Evolutionary conservation across 1,140 invertebrate species (phyloP).

Genomic region (Archivesica marissinica): DNA sequence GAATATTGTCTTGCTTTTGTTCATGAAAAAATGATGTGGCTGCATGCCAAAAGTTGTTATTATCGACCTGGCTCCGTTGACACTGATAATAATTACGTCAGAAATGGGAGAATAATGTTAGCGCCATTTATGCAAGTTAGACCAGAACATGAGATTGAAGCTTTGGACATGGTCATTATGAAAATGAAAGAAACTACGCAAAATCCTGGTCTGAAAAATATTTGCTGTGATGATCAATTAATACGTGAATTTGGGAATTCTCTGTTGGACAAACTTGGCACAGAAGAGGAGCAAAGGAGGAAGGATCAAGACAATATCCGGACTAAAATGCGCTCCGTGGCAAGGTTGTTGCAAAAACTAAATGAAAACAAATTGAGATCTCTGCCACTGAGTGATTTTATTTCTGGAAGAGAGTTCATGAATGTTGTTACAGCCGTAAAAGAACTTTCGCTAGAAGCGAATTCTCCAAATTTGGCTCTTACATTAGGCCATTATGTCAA

Average conservation of each 20-base stretch:
- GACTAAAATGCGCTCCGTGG: constrained; percentile 31
- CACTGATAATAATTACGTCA: constrained; percentile 21
- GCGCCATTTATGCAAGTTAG: background rate
- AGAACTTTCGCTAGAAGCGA: too few relatives aligned
- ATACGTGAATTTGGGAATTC: constrained; percentile 39
- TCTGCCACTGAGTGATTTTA: too few relatives aligned
- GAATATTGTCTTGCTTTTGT: constrained; percentile 20
- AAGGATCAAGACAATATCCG: constrained; percentile 44
- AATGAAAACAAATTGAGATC: too few relatives aligned
- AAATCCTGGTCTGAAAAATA: constrained; percentile 43
- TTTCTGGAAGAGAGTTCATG: too few relatives aligned
- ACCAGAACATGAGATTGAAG: constrained; percentile 49
- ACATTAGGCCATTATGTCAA: too few relatives aligned
- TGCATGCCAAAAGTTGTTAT: constrained; percentile 25
- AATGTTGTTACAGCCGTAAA: too few relatives aligned
- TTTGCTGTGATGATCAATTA: constrained; percentile 23
- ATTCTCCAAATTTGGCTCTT: too few relatives aligned
- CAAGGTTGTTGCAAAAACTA: too few relatives aligned
- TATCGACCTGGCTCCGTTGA: background rate
- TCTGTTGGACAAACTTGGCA: constrained; percentile 16
- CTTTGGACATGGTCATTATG: constrained; percentile 28
- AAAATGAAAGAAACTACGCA: constrained; percentile 52
- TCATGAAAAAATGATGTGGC: background rate
- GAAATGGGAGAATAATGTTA: constrained; percentile 27
- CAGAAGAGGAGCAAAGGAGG: constrained; percentile 45